phyloP scores from a whole-genome alignment of 1,140 invertebrate genomes.

The Euwallacea fornicatus region DNA sequence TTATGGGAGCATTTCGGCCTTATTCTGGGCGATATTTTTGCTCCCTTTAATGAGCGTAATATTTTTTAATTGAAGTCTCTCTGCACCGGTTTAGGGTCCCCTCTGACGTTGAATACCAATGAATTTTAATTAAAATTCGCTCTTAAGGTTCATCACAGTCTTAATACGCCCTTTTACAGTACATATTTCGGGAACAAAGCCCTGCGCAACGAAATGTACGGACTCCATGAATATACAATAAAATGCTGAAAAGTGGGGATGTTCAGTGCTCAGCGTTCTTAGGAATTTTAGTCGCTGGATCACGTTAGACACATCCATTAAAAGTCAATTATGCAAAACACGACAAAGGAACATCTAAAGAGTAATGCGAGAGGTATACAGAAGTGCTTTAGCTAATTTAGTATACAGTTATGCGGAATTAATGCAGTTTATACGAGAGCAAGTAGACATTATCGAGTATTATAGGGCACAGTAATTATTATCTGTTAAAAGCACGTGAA shows the following conservation, averaged over 20 bases:
- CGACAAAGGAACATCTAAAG: background rate
- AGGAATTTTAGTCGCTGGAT: no score
- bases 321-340: constrained; percentile 1
- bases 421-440: constrained; percentile 5
- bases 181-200: constrained; percentile 22
- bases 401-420: constrained; percentile 6
- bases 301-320: background rate
- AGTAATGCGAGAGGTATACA: background rate
- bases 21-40: constrained; percentile 13
- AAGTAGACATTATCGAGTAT: constrained; percentile 1
- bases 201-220: background rate
- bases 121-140: constrained; percentile 28
- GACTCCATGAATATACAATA: no score
- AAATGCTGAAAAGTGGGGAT: no score
- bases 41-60: constrained; percentile 17
- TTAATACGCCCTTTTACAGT: constrained; percentile 9
- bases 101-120: constrained; percentile 21
- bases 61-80: constrained; percentile 27
- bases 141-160: constrained; percentile 1
- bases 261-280: no score
- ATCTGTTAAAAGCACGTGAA: background rate
- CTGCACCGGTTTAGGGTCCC: constrained; percentile 17
- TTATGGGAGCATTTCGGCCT: constrained; percentile 2
- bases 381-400: constrained; percentile 3
- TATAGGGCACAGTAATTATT: background rate